Conservation (phyloP, 2,113 vertebrate genomes). For the Lamprotornis superbus region DNA sequence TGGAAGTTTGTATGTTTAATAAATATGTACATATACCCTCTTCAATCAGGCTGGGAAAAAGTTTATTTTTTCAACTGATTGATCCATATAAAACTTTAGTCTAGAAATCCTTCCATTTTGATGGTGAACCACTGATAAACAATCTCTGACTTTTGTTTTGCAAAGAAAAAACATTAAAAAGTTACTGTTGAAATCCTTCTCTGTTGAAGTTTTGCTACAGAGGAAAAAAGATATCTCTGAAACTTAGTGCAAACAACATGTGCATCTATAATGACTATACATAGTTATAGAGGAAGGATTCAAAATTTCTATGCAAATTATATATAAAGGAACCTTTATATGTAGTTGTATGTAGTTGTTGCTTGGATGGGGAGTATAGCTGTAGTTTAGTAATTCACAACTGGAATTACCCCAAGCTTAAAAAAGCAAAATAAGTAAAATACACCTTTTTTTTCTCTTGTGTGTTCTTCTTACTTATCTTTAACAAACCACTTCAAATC, state of each 20-base stretch:
- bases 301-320: not conserved
- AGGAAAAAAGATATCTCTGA: not conserved
- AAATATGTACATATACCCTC: not conserved
- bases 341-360: not conserved
- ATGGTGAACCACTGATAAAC: not conserved
- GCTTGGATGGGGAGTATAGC: fast-evolving
- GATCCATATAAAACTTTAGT: not conserved
- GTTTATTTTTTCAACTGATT: not conserved
- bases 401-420: not conserved
- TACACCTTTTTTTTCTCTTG: fast-evolving
- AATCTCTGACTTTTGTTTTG: fast-evolving
- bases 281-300: not conserved
- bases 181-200: not conserved
- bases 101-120: not conserved
- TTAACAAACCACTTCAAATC: not conserved
- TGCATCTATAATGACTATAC: not conserved
- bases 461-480: not conserved
- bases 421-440: not conserved
- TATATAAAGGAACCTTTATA: not conserved
- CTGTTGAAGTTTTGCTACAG: not conserved
- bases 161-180: not conserved
- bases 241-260: not conserved
- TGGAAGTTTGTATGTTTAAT: not conserved
- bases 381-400: not conserved
- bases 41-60: not conserved